phyloP scores from a whole-genome alignment of 2,888 invertebrate species.

The Glaucopsyche alexis region DNA sequence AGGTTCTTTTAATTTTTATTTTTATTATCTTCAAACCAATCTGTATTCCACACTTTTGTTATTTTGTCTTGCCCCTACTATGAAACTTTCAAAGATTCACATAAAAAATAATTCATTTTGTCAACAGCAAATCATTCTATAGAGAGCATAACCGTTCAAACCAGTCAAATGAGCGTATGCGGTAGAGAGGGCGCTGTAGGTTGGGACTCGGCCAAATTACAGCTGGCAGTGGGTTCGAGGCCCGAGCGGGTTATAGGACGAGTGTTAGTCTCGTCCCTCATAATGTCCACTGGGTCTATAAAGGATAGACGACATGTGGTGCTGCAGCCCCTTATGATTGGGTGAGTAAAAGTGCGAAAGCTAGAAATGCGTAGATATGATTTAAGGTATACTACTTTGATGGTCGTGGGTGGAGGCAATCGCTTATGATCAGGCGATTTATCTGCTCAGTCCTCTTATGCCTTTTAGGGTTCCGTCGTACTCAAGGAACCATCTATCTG shows the following conservation, averaged over 20 bases:
- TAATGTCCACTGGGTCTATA: constrained; percentile 49
- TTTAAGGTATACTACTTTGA: not conserved
- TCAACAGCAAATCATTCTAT: constrained; percentile 47
- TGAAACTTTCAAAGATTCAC: too few species aligned
- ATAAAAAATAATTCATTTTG: not conserved
- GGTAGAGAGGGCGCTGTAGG: constrained; percentile 52
- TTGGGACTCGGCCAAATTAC: constrained; percentile 47
- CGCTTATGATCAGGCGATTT: too few species aligned
- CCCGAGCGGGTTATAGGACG: constrained; percentile 51
- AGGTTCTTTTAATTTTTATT: too few species aligned
- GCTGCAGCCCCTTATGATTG: constrained; percentile 58
- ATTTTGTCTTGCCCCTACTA: too few species aligned
- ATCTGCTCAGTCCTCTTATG: too few species aligned
- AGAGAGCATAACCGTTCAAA: constrained; percentile 54
- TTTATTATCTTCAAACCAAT: too few species aligned
- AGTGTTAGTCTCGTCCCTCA: constrained; percentile 49
- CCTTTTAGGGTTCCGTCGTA: too few species aligned
- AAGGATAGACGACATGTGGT: constrained; percentile 50
- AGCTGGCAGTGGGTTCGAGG: constrained; percentile 48
- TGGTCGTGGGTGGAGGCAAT: not conserved
- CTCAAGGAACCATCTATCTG: too few species aligned
- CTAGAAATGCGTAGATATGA: too few species aligned
- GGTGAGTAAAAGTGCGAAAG: constrained; percentile 46
- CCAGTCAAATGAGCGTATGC: constrained; percentile 52
- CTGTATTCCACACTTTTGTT: too few species aligned